phyloP scores from a whole-genome alignment of 2,888 invertebrate genomes.

The Epinotia demarniana region DNA sequence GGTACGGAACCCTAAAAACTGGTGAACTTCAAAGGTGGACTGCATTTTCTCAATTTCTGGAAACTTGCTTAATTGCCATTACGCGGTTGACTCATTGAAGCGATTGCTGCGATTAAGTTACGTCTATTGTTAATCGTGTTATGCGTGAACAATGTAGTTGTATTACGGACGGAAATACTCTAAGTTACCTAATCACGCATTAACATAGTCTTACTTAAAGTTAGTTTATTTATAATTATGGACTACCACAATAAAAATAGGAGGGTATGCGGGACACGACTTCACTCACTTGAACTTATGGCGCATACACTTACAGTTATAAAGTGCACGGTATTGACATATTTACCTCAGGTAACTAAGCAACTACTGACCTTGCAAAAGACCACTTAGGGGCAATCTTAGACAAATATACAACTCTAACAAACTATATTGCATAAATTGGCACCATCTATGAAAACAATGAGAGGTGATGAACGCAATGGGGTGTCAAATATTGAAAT shows the following conservation, averaged over 20 bases:
- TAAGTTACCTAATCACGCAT: slow-evolving; percentile 2
- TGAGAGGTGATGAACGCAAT: too few relatives aligned
- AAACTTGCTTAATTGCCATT: background rate
- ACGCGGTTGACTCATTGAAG: slow-evolving; percentile 9
- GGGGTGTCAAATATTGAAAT: too few relatives aligned
- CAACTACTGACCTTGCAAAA: background rate
- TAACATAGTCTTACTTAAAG: background rate
- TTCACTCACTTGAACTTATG: too few relatives aligned
- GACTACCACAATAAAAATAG: background rate
- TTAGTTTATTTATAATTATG: background rate
- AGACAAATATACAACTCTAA: background rate
- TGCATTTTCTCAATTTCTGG: slow-evolving; percentile 7
- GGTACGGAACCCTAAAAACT: background rate
- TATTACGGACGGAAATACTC: background rate
- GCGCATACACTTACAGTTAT: too few relatives aligned
- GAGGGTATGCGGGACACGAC: background rate
- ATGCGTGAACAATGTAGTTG: background rate
- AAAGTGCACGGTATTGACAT: too few relatives aligned
- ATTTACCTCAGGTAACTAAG: background rate
- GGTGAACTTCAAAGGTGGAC: too few relatives aligned
- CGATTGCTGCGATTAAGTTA: slow-evolving; percentile 19
- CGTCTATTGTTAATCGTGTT: slow-evolving; percentile 18
- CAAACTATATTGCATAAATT: too few relatives aligned
- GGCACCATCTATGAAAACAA: too few relatives aligned
- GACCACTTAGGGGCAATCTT: background rate